Conservation (phyloP, 2,888 invertebrate species). For the Panzeria rudis region DNA sequence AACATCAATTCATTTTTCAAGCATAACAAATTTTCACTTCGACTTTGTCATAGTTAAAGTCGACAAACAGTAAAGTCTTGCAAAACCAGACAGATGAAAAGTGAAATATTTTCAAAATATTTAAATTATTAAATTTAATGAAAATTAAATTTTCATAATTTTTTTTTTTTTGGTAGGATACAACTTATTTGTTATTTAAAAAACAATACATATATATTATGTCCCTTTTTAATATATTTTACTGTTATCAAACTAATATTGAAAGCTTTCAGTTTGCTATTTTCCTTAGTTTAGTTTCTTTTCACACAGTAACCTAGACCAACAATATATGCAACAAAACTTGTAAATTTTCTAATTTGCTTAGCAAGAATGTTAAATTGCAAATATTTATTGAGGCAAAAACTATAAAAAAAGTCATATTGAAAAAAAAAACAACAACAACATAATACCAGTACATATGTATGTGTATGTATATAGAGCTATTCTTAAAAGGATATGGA, state of each 20-base stretch:
- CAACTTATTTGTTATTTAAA: neutral
- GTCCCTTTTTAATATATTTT: neutral
- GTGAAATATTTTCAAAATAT: neutral
- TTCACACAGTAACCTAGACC: neutral
- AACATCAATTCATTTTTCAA: constrained; percentile 63
- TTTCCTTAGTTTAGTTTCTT: constrained; percentile 23
- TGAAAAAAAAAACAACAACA: constrained; percentile 8
- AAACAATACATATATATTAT: neutral
- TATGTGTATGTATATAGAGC: constrained; percentile 16
- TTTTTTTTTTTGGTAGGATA: neutral
- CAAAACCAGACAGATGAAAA: neutral
- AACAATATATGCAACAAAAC: constrained; percentile 42
- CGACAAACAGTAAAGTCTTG: neutral
- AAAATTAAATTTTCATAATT: neutral
- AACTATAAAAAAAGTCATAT: constrained; percentile 40
- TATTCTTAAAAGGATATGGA: constrained; percentile 31
- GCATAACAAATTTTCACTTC: constrained; percentile 59
- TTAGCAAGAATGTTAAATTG: constrained; percentile 62
- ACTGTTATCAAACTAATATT: neutral
- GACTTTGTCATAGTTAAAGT: constrained; percentile 13
- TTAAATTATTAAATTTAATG: too few relatives aligned
- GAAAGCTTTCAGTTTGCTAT: neutral
- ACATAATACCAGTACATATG: constrained; percentile 11
- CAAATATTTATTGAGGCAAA: constrained; percentile 56
- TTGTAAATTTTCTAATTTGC: constrained; percentile 69